Evolutionary conservation across 2,113 vertebrate genomes (phyloP).

Genomic region (Oenanthe melanoleuca): DNA sequence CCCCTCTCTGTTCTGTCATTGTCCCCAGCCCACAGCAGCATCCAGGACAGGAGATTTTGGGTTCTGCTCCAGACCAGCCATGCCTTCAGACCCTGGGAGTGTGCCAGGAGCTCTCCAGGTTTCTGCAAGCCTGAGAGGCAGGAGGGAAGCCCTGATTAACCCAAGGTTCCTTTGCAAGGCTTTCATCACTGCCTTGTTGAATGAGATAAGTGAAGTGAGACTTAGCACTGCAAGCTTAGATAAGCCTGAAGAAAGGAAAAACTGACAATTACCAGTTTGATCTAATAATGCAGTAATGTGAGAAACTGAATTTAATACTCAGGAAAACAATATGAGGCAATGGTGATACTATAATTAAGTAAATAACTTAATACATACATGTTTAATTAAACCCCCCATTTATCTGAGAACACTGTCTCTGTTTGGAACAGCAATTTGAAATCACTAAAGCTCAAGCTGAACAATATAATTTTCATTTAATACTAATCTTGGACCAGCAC

Average conservation of each 20-base stretch:
- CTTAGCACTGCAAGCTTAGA: not conserved
- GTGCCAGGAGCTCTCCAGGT: not conserved
- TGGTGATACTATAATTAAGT: slow-evolving; percentile 49
- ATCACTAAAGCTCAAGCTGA: slow-evolving; percentile 7
- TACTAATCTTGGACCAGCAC: slow-evolving; percentile 8
- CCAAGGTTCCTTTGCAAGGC: not conserved
- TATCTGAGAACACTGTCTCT: slow-evolving; percentile 17
- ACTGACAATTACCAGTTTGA: slow-evolving; percentile 30
- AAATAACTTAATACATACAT: slow-evolving; percentile 47
- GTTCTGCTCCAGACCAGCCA: not conserved
- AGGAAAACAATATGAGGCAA: not conserved
- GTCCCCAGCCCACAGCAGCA: not conserved
- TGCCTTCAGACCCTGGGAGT: not conserved
- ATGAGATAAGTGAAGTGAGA: not conserved
- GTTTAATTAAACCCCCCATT: slow-evolving; percentile 4
- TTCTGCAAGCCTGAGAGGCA: not conserved
- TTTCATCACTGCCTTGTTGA: not conserved
- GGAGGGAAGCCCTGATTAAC: not conserved
- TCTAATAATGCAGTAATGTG: not conserved
- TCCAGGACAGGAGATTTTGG: not conserved
- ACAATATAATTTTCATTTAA: slow-evolving; percentile 17
- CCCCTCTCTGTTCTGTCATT: not conserved
- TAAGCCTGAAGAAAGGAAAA: slow-evolving; percentile 27
- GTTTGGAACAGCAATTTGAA: slow-evolving; percentile 35
- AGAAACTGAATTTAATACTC: slow-evolving; percentile 24